phyloP scores from a whole-genome alignment of 2,113 vertebrate species.

The Mormyrus iriodes region DNA sequence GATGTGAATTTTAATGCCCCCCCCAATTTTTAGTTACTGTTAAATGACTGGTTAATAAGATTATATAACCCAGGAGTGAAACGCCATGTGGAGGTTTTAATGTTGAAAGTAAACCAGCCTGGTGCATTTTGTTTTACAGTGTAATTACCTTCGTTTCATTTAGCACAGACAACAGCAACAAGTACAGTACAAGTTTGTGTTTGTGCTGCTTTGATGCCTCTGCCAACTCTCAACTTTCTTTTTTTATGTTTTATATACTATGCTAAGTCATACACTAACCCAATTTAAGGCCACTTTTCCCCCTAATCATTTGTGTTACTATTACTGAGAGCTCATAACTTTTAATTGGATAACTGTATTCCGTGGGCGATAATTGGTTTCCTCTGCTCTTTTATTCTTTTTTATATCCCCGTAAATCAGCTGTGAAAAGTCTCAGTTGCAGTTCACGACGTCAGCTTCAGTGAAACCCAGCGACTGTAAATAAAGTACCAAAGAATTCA shows the following conservation, averaged over 20 bases:
- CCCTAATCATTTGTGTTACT: constrained; percentile 33
- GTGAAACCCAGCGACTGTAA: constrained; percentile 19
- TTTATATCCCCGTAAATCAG: constrained; percentile 40
- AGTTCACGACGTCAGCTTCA: constrained; percentile 34
- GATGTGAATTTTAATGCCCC: constrained; percentile 19
- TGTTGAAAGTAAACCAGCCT: not conserved
- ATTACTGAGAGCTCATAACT: constrained; percentile 34
- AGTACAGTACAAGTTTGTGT: not conserved
- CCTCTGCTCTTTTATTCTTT: constrained; percentile 42
- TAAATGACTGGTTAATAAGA: not conserved
- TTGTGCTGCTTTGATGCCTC: not conserved
- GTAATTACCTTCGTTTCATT: not conserved
- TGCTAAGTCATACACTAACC: not conserved
- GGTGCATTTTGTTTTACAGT: not conserved
- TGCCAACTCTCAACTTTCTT: not conserved
- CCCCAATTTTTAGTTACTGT: not conserved
- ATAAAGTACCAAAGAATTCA: constrained; percentile 30
- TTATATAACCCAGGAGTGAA: not conserved
- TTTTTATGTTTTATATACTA: not conserved
- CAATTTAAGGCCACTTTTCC: constrained; percentile 27
- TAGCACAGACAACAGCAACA: not conserved
- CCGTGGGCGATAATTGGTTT: constrained; percentile 41
- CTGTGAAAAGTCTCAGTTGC: constrained; percentile 36
- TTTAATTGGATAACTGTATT: constrained; percentile 45
- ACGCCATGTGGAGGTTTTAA: not conserved